Percentiles rank a stretch among this genome's conserved stretches.
phyloP scores from a whole-genome alignment of 2,797 vertebrate species.

The Notolepis coatsorum region DNA sequence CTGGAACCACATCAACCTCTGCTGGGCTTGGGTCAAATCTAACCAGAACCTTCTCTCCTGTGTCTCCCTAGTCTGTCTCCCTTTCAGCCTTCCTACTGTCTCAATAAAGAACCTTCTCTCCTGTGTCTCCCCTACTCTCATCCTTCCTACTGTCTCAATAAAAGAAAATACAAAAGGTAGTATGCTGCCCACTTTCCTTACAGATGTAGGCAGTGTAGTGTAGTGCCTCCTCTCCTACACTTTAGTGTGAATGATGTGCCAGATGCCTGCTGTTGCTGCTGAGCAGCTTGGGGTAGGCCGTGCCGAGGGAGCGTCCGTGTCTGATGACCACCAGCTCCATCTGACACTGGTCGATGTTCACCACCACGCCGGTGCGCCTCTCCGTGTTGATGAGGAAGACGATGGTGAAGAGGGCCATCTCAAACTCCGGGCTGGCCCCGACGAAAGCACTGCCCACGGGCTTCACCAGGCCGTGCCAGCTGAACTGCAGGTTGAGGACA shows the following conservation, averaged over 20 bases:
- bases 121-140: too few relatives aligned
- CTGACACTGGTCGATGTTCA: constrained; percentile 84
- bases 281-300: constrained; percentile 86
- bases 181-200: too few relatives aligned
- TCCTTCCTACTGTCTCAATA: too few relatives aligned
- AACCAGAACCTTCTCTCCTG: too few relatives aligned
- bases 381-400: constrained; percentile 83
- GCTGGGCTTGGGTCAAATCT: too few relatives aligned
- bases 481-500: constrained; percentile 89
- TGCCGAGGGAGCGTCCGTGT: constrained; percentile 82
- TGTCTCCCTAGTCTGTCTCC: too few relatives aligned
- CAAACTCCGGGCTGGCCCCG: constrained; percentile 88
- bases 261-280: constrained; percentile 78
- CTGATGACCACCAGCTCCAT: constrained; percentile 81
- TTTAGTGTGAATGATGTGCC: constrained; percentile 30
- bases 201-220: too few relatives aligned
- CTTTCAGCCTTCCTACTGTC: too few relatives aligned
- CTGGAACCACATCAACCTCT: too few relatives aligned
- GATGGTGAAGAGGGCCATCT: constrained; percentile 87
- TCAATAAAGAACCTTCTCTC: too few relatives aligned
- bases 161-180: too few relatives aligned
- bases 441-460: constrained; percentile 83
- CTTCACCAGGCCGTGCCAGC: constrained; percentile 85
- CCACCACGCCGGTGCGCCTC: constrained; percentile 73
- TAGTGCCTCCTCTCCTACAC: too few relatives aligned